These are phyloP conservation scores for Hesperophylax magnus DNA, from an alignment of 1,140 invertebrate species.

Conservation along the genomic window DNA sequence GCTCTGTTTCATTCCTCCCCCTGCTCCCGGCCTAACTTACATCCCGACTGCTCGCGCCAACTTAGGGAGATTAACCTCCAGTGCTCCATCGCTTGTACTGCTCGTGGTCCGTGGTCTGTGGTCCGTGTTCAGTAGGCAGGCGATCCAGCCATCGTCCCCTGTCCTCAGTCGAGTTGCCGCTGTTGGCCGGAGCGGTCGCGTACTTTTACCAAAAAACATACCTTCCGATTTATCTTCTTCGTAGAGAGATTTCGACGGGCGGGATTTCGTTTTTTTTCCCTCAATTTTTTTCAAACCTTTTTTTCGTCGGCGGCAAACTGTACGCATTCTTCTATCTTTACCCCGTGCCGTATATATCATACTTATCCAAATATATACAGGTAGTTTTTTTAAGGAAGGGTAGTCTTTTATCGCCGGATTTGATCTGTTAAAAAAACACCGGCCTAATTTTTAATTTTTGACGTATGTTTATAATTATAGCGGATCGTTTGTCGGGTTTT, in stretches of 20 bases:
- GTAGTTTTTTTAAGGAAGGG: constrained; percentile 6
- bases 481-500: constrained; percentile 3
- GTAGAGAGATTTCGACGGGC: not conserved
- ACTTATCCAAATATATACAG: constrained; percentile 22
- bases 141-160: not conserved
- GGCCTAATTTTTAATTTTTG: constrained; percentile 4
- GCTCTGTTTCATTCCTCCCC: too few relatives aligned
- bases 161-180: constrained; percentile 20
- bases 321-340: constrained; percentile 4
- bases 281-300: constrained; percentile 21
- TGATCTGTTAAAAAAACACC: not conserved
- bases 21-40: too few relatives aligned
- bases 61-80: not conserved
- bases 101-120: not conserved
- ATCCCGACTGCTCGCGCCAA: not conserved
- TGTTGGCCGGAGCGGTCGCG: constrained; percentile 5
- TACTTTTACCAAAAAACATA: not conserved
- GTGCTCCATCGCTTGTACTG: too few relatives aligned
- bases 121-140: not conserved
- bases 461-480: not conserved
- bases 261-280: not conserved
- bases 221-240: not conserved
- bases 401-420: constrained; percentile 15
- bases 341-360: constrained; percentile 15
- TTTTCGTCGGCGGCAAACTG: not conserved